Percentiles rank a stretch among this genome's conserved stretches.
phyloP scores from a whole-genome alignment of 2,888 invertebrate species.

The Heliothis peltigera region DNA sequence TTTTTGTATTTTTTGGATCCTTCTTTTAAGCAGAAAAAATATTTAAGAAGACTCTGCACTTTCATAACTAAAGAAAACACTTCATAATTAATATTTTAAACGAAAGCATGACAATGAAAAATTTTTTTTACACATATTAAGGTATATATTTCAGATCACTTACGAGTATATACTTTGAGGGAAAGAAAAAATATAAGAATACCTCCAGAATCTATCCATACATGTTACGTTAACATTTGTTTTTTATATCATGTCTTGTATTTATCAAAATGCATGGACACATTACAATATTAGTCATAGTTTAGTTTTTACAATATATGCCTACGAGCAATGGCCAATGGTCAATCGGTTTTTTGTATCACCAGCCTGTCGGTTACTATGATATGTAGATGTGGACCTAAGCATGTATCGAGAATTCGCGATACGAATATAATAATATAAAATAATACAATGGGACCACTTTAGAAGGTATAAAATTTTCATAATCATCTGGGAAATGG shows the following conservation, averaged over 20 bases:
- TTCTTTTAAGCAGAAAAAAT: no score
- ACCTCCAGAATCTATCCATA: background rate
- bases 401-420: slow-evolving; percentile 12
- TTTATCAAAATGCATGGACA: slow-evolving; percentile 52
- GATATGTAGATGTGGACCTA: slow-evolving; percentile 23
- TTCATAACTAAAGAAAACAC: no score
- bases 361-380: slow-evolving; percentile 40
- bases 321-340: slow-evolving; percentile 68
- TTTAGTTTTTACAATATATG: slow-evolving; percentile 72
- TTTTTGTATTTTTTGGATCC: no score
- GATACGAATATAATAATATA: slow-evolving; percentile 38
- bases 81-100: no score
- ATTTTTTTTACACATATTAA: no score
- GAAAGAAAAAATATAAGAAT: no score
- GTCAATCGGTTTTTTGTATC: slow-evolving; percentile 68
- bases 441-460: slow-evolving; percentile 29
- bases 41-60: no score
- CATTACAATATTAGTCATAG: slow-evolving; percentile 65
- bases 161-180: no score
- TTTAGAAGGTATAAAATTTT: slow-evolving; percentile 23
- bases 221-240: background rate
- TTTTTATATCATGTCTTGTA: no score
- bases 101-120: no score
- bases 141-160: no score
- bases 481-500: no score